Base-by-base conservation (phyloP, 2,888 invertebrate genomes). In the Phyllotreta cruciferae region DNA sequence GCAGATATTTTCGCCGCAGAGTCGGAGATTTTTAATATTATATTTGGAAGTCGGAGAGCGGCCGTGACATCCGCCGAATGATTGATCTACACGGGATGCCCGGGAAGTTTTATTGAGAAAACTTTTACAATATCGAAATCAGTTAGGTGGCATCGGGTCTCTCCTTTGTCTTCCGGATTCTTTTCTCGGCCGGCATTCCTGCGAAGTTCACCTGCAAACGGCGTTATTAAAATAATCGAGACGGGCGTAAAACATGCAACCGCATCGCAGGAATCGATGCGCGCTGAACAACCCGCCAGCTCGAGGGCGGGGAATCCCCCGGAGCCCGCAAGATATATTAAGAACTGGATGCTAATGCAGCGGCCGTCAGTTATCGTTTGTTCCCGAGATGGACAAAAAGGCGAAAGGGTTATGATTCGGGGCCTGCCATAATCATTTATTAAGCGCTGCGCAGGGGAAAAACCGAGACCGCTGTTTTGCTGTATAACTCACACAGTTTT, bases 61-160 rank as follows among this genome's bases (percentile, higher is more conserved):
- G 42, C 44, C 35, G 45, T 45, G 54, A 45, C 56, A 62, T 52
- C 54, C 50, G 64, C 53, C 52, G 45, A 60, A 68, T 68, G 68
- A 68, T 68, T 66, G 68, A 68, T 68, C 64, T 63, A 64, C 62
- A 66, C 63, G 49, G 64, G 62, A 64, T 62, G 64, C 64, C 57
- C 60, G 50, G 45, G 62, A 68, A 68, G 68, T 68, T 68, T 66
- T 68, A 68, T 68, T 68, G 68, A 62, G 58, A 62, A 68, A 68
- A 68, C 56, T 68, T 68, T 66, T 55, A 64, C 68, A 68, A 68
- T 68, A 66, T 64, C 64, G 64, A 66, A 66, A 66, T 64, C 63
- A 62, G 63, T 66, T 66, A 66, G 60, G 60, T 53, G 60, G 60
- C 56, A 58, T 62, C 55, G 49, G 63, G 54, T 39, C 56, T 54